Evolutionary conservation across 1,140 invertebrate genomes (phyloP).

Genomic region (Belonocnema kinseyi): DNA sequence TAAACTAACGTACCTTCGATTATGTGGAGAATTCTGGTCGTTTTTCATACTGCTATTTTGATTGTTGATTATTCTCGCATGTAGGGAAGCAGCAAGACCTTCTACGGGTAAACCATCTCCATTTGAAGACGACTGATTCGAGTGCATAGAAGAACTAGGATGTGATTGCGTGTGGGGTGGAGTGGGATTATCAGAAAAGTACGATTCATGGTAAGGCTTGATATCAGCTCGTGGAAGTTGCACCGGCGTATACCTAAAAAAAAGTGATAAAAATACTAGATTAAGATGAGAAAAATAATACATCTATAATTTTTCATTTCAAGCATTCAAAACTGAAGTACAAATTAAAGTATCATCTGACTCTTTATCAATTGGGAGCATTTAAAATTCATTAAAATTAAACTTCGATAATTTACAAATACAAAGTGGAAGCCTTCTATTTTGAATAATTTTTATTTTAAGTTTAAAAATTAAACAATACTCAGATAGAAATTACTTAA

Average conservation of each 20-base stretch:
- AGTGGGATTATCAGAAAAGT: conserved; percentile 80
- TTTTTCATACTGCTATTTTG: conserved; percentile 64
- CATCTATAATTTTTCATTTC: too few relatives aligned
- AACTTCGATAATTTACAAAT: too few relatives aligned
- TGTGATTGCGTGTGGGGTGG: conserved; percentile 64
- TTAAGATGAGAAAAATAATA: not conserved
- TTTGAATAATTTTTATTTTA: too few relatives aligned
- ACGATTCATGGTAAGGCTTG: conserved; percentile 84
- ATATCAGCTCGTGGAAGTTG: conserved; percentile 82
- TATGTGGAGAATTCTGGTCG: conserved; percentile 52
- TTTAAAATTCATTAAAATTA: too few relatives aligned
- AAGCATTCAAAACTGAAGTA: too few relatives aligned
- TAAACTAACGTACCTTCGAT: conserved; percentile 57
- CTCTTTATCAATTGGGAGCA: too few relatives aligned
- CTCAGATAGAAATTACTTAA: too few relatives aligned
- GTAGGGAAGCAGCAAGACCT: conserved; percentile 88
- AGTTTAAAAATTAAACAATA: too few relatives aligned
- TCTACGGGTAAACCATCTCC: conserved; percentile 73
- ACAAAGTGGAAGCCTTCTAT: too few relatives aligned
- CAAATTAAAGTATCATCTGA: too few relatives aligned
- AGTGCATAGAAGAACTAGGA: conserved; percentile 67
- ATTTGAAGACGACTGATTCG: conserved; percentile 61
- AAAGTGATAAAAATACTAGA: conserved; percentile 26
- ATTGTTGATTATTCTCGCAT: conserved; percentile 84
- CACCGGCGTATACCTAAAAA: conserved; percentile 76